Percentiles rank a stretch among this genome's conserved stretches.
phyloP scores from a whole-genome alignment of 2,113 vertebrate genomes.

The Eclectus roratus region DNA sequence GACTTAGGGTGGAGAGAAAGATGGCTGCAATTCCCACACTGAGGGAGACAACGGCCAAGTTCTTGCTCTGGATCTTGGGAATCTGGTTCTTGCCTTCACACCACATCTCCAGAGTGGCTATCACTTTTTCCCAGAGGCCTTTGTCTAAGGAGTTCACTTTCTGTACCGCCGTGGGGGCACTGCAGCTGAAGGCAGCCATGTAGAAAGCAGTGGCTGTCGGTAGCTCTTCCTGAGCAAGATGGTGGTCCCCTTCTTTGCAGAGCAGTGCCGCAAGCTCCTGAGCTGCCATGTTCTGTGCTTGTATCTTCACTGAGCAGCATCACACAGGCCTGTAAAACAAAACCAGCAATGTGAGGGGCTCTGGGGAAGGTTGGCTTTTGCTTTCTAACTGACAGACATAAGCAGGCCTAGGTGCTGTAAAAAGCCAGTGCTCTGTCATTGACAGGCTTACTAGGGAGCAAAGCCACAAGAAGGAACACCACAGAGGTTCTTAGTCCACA shows the following conservation, averaged over 20 bases:
- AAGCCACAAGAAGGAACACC: fast-evolving
- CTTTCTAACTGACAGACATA: background rate
- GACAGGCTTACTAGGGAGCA: background rate
- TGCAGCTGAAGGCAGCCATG: slow-evolving; percentile 83
- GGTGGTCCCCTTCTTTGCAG: slow-evolving; percentile 80
- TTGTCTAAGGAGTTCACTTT: slow-evolving; percentile 71
- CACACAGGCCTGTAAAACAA: background rate
- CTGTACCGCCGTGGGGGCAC: slow-evolving; percentile 69
- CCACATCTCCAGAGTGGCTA: slow-evolving; percentile 81
- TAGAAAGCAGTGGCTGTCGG: slow-evolving; percentile 80
- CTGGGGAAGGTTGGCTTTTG: background rate
- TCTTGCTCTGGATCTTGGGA: slow-evolving; percentile 65
- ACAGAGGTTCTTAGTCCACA: background rate
- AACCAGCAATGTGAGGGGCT: background rate
- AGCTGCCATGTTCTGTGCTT: slow-evolving; percentile 52
- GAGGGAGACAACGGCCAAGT: slow-evolving; percentile 58
- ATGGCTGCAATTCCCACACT: slow-evolving; percentile 78
- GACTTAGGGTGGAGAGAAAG: slow-evolving; percentile 84
- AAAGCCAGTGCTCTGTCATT: background rate
- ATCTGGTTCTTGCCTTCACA: slow-evolving; percentile 61
- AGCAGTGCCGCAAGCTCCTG: slow-evolving; percentile 69
- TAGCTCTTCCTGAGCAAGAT: slow-evolving; percentile 68
- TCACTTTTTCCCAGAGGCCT: slow-evolving; percentile 37
- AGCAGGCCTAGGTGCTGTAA: background rate
- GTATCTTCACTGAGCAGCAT: background rate